A percentile compares a stretch with the other conserved stretches of the same genome.
Conservation (phyloP, 2,888 invertebrate species). For the Epistrophella euchroma region DNA sequence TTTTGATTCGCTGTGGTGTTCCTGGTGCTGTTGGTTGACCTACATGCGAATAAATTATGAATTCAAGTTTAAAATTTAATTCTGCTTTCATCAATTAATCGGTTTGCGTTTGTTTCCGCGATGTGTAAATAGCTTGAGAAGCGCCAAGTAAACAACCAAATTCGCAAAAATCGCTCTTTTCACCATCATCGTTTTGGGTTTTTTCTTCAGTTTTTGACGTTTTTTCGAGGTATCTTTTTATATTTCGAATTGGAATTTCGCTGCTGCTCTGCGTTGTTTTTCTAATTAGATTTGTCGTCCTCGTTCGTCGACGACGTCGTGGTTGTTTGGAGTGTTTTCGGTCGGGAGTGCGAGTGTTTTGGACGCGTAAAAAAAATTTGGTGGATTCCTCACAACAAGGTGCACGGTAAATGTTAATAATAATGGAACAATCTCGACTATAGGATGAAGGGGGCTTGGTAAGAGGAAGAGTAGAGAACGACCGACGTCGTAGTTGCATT, state of each 20-base stretch:
- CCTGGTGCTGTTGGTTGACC: constrained; percentile 74
- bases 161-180: constrained; percentile 17
- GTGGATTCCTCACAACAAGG: constrained; percentile 37
- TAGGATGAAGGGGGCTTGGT: constrained; percentile 14
- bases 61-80: constrained; percentile 56
- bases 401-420: constrained; percentile 40
- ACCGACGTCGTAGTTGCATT: constrained; percentile 38
- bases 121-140: constrained; percentile 14
- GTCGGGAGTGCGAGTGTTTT: constrained; percentile 46
- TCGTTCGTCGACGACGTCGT: not conserved
- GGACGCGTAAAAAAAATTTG: constrained; percentile 35
- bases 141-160: constrained; percentile 64
- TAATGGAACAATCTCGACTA: constrained; percentile 55
- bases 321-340: constrained; percentile 23
- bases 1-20: constrained; percentile 76
- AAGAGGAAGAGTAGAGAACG: not conserved
- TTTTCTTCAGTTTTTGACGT: constrained; percentile 37
- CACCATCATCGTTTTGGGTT: not conserved
- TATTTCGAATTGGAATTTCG: constrained; percentile 32
- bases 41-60: constrained; percentile 75
- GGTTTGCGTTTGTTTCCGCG: constrained; percentile 42
- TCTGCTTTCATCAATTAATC: constrained; percentile 37
- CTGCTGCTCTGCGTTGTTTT: constrained; percentile 60
- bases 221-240: constrained; percentile 25
- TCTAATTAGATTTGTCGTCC: constrained; percentile 73